phyloP scores from a whole-genome alignment of 2,888 invertebrate species.

The Leptinotarsa haldemani region DNA sequence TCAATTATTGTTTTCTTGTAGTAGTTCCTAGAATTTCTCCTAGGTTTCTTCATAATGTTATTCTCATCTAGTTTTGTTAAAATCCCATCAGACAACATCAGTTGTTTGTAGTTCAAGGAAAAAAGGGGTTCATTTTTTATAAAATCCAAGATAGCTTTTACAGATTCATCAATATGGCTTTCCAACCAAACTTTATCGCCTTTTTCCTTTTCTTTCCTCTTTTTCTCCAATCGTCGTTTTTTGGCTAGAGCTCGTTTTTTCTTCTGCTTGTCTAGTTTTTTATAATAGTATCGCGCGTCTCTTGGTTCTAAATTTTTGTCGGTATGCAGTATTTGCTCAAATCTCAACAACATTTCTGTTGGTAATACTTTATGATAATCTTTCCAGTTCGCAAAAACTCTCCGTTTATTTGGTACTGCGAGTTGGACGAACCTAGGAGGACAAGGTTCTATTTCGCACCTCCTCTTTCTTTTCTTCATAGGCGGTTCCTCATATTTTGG shows the following conservation, averaged over 20 bases:
- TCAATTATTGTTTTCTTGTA: conserved; percentile 52
- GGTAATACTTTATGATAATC: conserved; percentile 52
- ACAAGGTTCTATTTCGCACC: conserved; percentile 53
- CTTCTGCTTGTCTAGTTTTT: conserved; percentile 53
- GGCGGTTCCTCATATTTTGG: conserved; percentile 40
- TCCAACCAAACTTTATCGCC: conserved; percentile 46
- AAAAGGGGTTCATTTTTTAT: conserved; percentile 55
- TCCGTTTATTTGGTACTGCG: conserved; percentile 55
- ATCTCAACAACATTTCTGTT: conserved; percentile 52
- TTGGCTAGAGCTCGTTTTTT: conserved; percentile 46
- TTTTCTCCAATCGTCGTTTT: conserved; percentile 37
- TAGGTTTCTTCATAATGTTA: conserved; percentile 45
- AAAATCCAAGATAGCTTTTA: conserved; percentile 51
- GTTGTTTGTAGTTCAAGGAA: conserved; percentile 57
- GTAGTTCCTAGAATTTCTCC: conserved; percentile 50
- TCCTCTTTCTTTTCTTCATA: conserved; percentile 36
- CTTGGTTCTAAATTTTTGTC: conserved; percentile 57
- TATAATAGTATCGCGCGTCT: conserved; percentile 58
- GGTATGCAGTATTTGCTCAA: conserved; percentile 57
- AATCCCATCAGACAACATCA: conserved; percentile 57
- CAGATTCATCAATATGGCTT: conserved; percentile 45
- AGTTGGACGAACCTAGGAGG: conserved; percentile 58
- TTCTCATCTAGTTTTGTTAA: conserved; percentile 47
- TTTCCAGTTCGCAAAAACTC: conserved; percentile 57
- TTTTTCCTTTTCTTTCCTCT: conserved; percentile 42